Conservation (phyloP, 2,888 invertebrate species). For the Andrena praecox region DNA sequence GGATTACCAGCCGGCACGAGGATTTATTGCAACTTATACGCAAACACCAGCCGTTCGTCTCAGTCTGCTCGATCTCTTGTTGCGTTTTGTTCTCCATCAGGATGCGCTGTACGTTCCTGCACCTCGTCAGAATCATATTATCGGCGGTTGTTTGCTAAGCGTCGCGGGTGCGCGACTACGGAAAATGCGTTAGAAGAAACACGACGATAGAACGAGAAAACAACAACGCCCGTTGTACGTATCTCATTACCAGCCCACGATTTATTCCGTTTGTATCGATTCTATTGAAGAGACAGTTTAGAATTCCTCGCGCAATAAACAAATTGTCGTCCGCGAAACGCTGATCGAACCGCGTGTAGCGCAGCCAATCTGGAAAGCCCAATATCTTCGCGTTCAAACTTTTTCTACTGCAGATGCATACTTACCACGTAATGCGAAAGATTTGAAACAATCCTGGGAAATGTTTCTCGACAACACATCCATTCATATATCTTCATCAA, state of each 20-base stretch:
- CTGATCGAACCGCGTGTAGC: background rate
- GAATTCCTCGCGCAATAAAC: background rate
- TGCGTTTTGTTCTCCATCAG: background rate
- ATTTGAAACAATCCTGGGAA: background rate
- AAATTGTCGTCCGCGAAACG: background rate
- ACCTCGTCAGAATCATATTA: slow-evolving; percentile 23
- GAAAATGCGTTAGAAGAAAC: background rate
- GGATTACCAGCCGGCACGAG: background rate
- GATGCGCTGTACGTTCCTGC: background rate
- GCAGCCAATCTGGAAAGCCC: background rate
- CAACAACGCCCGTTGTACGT: background rate
- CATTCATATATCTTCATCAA: background rate
- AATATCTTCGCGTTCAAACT: slow-evolving; percentile 3
- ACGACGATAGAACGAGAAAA: slow-evolving; percentile 1
- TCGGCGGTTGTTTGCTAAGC: slow-evolving; percentile 11
- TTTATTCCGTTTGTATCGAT: background rate
- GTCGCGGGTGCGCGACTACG: background rate
- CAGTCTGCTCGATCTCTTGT: background rate
- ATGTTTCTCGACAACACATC: background rate
- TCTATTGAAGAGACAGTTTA: background rate
- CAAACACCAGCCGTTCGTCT: background rate
- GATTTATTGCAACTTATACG: background rate
- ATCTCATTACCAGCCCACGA: slow-evolving; percentile 4
- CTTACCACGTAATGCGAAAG: background rate
- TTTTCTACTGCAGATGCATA: background rate